Evolutionary conservation across 1,140 invertebrate species (phyloP).

Genomic region (Ceratosolen solmsi): DNA sequence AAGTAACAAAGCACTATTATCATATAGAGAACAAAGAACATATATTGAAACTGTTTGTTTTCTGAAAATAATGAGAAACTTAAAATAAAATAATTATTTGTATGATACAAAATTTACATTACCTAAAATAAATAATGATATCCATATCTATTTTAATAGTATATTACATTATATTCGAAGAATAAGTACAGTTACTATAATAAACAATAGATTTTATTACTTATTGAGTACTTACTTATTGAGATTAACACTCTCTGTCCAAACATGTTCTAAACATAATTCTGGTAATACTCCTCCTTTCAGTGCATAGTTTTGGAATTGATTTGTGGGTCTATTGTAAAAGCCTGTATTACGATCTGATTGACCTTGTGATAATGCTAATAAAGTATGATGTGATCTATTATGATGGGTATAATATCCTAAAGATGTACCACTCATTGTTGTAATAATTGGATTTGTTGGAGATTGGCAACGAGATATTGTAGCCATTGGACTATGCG

Average conservation of each 20-base stretch:
- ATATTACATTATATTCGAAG: too few species aligned
- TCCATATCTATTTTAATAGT: not conserved
- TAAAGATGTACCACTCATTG: conserved; percentile 56
- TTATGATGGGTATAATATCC: conserved; percentile 60
- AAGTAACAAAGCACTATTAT: too few species aligned
- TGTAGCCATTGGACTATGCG: conserved; percentile 78
- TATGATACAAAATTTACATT: not conserved
- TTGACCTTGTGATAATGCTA: conserved; percentile 61
- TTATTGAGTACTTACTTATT: conserved; percentile 74
- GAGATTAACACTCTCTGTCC: conserved; percentile 83
- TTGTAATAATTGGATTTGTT: conserved; percentile 67
- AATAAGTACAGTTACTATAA: too few species aligned
- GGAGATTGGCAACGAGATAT: conserved; percentile 72
- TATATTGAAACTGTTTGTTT: too few species aligned
- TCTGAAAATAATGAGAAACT: too few species aligned
- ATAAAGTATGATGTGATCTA: conserved; percentile 66
- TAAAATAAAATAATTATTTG: not conserved
- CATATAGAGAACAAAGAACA: too few species aligned
- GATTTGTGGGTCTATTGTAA: conserved; percentile 19
- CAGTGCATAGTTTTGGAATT: conserved; percentile 8
- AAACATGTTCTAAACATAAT: conserved; percentile 90
- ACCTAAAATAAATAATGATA: not conserved
- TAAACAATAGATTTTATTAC: too few species aligned
- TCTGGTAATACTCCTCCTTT: conserved; percentile 74
- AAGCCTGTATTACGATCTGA: conserved; percentile 46